Conservation (phyloP, 2,113 vertebrate genomes). For the Lycaon pictus region DNA sequence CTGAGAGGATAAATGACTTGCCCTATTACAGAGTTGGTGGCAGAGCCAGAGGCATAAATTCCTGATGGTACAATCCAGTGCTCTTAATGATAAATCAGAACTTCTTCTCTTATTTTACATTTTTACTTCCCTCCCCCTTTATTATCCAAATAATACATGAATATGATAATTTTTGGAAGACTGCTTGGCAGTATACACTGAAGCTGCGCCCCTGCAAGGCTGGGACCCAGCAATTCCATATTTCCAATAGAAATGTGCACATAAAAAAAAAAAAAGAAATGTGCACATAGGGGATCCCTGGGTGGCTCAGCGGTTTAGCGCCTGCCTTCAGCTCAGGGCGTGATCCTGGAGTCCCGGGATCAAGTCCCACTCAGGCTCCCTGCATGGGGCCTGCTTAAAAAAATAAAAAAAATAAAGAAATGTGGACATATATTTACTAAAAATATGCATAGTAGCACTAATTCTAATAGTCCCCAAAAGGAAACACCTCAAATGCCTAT, state of each 20-base stretch:
- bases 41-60: neutral
- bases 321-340: too few relatives aligned
- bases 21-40: neutral
- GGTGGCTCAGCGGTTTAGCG: too few relatives aligned
- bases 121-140: neutral
- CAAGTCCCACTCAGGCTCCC: too few relatives aligned
- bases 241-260: neutral
- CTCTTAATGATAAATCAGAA: neutral
- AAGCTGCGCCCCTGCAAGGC: neutral
- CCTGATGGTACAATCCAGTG: neutral
- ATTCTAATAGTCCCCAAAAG: neutral
- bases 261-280: too few relatives aligned
- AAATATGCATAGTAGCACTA: neutral
- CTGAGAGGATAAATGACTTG: neutral
- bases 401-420: neutral
- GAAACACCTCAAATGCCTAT: neutral
- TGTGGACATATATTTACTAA: neutral
- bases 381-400: too few relatives aligned
- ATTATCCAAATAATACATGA: neutral
- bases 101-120: neutral
- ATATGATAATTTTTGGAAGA: neutral
- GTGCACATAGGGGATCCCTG: too few relatives aligned
- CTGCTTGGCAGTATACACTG: neutral
- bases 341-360: too few relatives aligned
- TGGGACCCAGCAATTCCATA: neutral